Conservation (phyloP, 1,140 invertebrate genomes). For the Calliopsis andreniformis region DNA sequence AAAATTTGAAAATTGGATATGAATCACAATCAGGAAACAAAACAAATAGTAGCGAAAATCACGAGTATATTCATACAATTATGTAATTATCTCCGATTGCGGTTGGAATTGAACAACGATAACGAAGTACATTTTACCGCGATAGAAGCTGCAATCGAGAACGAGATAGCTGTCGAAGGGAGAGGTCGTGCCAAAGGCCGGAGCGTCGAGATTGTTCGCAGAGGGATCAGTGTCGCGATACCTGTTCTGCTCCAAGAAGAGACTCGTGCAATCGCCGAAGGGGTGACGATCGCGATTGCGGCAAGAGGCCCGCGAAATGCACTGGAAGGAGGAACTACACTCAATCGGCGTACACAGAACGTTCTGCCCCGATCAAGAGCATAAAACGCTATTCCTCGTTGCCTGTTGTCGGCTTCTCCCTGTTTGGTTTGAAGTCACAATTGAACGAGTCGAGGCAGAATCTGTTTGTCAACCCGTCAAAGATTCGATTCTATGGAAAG, state of each 20-base stretch:
- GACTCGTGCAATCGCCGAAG: not conserved
- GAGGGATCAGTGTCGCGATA: not conserved
- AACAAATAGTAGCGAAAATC: too few relatives aligned
- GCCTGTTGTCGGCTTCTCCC: not conserved
- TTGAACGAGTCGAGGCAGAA: not conserved
- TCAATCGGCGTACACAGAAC: not conserved
- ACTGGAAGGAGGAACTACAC: constrained; percentile 21
- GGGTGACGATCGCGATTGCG: not conserved
- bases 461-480: rapidly evolving
- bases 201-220: not conserved
- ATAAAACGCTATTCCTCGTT: constrained; percentile 12
- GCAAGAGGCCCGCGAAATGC: constrained; percentile 2
- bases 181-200: not conserved
- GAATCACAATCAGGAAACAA: too few relatives aligned
- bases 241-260: constrained; percentile 4
- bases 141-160: not conserved
- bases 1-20: too few relatives aligned
- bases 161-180: not conserved
- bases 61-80: too few relatives aligned
- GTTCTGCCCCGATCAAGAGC: rapidly evolving
- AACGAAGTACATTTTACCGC: too few relatives aligned
- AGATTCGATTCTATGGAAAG: not conserved
- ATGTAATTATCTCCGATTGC: too few relatives aligned
- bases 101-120: too few relatives aligned
- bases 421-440: not conserved